These are phyloP conservation scores for Drosophila asahinai DNA, from an alignment of 1,140 invertebrate species.

Conservation along the genomic window DNA sequence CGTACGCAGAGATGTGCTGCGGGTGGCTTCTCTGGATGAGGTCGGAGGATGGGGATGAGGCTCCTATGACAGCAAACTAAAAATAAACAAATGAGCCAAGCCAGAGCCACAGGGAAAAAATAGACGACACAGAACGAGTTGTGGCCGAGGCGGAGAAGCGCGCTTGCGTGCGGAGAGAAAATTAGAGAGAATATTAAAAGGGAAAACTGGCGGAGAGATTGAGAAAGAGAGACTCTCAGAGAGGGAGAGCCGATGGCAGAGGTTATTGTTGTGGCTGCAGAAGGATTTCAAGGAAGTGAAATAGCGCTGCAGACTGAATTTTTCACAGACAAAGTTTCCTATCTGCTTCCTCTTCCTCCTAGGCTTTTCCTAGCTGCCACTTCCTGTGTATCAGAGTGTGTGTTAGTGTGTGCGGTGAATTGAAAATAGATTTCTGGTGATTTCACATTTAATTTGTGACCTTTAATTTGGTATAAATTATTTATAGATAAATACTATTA, in stretches of 20 bases:
- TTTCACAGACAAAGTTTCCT: slow-evolving; percentile 63
- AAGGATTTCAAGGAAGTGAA: slow-evolving; percentile 82
- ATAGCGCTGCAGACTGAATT: slow-evolving; percentile 80
- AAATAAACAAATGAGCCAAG: slow-evolving; percentile 82
- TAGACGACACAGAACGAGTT: slow-evolving; percentile 34
- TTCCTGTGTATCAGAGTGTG: slow-evolving; percentile 58
- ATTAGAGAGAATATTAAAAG: slow-evolving; percentile 3
- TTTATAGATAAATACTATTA: not conserved
- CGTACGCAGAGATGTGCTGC: slow-evolving; percentile 16
- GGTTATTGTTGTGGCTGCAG: slow-evolving; percentile 55
- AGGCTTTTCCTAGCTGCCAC: slow-evolving; percentile 53
- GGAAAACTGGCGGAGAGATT: slow-evolving; percentile 7
- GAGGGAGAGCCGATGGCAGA: slow-evolving; percentile 11
- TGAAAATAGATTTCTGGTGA: slow-evolving; percentile 10
- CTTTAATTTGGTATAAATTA: not conserved
- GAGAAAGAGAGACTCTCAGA: slow-evolving; percentile 2
- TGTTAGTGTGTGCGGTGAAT: slow-evolving; percentile 6
- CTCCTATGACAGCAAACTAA: slow-evolving; percentile 75
- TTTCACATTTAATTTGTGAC: slow-evolving; percentile 27
- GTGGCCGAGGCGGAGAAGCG: slow-evolving; percentile 27
- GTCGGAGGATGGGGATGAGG: slow-evolving; percentile 5
- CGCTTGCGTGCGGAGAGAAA: slow-evolving; percentile 46
- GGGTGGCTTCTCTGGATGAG: slow-evolving; percentile 9
- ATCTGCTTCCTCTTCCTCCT: slow-evolving; percentile 34
- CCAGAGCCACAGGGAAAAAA: slow-evolving; percentile 29